Conservation (phyloP, 2,888 invertebrate species). For the Patella pellucida region DNA sequence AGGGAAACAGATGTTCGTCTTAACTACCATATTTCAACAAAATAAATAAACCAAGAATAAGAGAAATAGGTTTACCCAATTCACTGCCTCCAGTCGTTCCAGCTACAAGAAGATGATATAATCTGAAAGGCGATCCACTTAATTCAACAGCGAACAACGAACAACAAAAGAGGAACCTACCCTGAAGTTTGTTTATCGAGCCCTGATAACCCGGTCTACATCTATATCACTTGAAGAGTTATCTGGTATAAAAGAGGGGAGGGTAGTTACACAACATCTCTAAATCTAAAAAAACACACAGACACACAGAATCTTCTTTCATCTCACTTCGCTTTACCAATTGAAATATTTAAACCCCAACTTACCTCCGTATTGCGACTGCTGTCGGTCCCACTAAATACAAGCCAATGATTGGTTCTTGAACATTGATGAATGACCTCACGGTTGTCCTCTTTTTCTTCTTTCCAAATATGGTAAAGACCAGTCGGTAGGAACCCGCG, state of each 20-base stretch:
- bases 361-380: conserved; percentile 50
- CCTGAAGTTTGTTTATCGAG: not conserved
- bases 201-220: not conserved
- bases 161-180: not conserved
- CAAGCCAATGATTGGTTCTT: conserved; percentile 53
- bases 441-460: conserved; percentile 26
- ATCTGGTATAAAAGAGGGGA: not conserved
- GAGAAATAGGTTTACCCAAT: not conserved
- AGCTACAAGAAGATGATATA: not conserved
- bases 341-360: too few relatives aligned
- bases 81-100: not conserved
- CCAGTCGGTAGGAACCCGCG: conserved; percentile 41
- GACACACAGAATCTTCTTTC: not conserved
- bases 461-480: conserved; percentile 35
- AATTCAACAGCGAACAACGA: not conserved
- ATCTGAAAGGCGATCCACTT: not conserved
- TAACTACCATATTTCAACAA: too few relatives aligned
- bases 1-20: too few relatives aligned
- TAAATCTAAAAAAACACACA: too few relatives aligned
- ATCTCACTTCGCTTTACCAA: too few relatives aligned
- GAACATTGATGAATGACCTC: conserved; percentile 41
- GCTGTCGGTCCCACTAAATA: conserved; percentile 46
- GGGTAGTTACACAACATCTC: not conserved
- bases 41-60: too few relatives aligned
- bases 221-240: not conserved